Conservation (phyloP, 2,113 vertebrate genomes). For the Oxyruncus cristatus region DNA sequence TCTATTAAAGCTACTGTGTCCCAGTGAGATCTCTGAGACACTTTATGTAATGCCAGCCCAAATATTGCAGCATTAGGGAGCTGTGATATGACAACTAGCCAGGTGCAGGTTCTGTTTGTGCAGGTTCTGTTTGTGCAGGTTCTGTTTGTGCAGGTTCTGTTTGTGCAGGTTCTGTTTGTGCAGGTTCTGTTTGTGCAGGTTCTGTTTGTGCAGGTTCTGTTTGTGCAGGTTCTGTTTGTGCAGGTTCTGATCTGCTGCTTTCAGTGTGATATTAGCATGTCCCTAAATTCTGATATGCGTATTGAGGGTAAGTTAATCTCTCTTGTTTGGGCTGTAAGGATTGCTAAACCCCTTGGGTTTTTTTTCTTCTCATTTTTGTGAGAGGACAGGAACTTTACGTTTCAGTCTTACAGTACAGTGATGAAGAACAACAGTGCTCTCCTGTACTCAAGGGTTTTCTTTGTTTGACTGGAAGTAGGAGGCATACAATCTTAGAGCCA, state of each 20-base stretch:
- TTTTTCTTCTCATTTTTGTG: background rate
- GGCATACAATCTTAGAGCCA: background rate
- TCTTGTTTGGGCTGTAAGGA: background rate
- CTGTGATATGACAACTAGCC: background rate
- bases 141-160: background rate
- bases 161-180: background rate
- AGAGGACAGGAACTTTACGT: background rate
- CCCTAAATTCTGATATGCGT: background rate
- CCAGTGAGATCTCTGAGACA: background rate
- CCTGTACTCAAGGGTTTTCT: background rate
- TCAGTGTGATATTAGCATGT: background rate
- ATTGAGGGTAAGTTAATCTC: background rate
- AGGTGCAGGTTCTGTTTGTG: background rate
- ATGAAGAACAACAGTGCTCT: background rate
- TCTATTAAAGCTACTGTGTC: background rate
- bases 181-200: background rate
- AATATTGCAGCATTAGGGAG: background rate
- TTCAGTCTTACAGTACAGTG: background rate
- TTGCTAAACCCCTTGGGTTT: accelerated
- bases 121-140: background rate
- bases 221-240: background rate
- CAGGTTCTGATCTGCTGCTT: background rate
- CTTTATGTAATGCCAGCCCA: background rate
- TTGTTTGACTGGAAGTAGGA: background rate
- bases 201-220: background rate